These are phyloP conservation scores for Zelleria hepariella DNA, from an alignment of 2,888 invertebrate species.

Conservation along the genomic window DNA sequence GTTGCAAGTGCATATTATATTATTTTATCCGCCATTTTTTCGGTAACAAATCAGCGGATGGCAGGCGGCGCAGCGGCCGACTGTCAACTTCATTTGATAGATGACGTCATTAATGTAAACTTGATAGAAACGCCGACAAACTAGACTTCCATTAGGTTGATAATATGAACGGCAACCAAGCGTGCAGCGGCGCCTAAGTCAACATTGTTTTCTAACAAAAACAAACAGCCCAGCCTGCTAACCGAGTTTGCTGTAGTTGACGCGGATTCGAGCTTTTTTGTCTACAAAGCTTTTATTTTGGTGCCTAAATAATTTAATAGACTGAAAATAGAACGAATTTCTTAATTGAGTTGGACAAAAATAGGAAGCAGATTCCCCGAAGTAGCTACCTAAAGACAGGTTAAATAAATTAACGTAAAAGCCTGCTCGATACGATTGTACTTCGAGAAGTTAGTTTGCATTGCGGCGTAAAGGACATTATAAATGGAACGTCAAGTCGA, in stretches of 20 bases:
- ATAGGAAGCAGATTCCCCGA: too few species aligned
- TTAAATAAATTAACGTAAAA: too few species aligned
- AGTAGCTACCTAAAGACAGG: too few species aligned
- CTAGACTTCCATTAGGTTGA: conserved; percentile 26
- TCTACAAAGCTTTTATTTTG: neutral
- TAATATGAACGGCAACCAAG: conserved; percentile 4
- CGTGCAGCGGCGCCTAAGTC: neutral
- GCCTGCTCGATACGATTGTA: too few species aligned
- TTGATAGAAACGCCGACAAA: conserved; percentile 35
- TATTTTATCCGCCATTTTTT: neutral
- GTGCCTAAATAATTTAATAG: neutral
- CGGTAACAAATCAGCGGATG: conserved; percentile 1
- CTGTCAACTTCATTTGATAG: conserved; percentile 52
- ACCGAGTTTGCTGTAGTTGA: neutral
- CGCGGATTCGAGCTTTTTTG: neutral
- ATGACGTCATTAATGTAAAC: conserved; percentile 53
- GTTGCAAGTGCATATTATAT: neutral
- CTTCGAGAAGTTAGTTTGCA: too few species aligned
- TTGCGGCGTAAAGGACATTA: too few species aligned
- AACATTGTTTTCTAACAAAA: neutral
- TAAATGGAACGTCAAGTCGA: conserved; percentile 40
- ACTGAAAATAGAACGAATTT: too few species aligned
- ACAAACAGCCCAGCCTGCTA: neutral
- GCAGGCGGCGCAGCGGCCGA: conserved; percentile 30
- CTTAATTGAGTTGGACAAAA: too few species aligned